phyloP scores from a whole-genome alignment of 2,113 vertebrate genomes.

The Myrmophylax atrothorax region DNA sequence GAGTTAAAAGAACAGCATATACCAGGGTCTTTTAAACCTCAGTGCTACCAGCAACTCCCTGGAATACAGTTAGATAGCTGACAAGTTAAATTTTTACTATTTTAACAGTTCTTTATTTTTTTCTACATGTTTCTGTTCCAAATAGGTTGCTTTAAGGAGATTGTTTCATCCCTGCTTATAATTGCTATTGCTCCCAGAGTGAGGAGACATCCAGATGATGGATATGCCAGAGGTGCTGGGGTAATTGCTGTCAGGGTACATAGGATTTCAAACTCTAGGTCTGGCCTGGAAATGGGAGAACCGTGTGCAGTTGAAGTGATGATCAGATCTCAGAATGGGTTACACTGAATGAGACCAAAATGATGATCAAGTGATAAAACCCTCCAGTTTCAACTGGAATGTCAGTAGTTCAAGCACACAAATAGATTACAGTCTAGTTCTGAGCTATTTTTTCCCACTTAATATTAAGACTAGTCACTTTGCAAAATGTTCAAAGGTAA shows the following conservation, averaged over 20 bases:
- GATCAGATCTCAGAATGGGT: background rate
- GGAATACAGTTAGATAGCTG: background rate
- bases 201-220: constrained; percentile 21
- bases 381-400: background rate
- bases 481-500: background rate
- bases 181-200: constrained; percentile 13
- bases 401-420: background rate
- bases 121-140: background rate
- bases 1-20: background rate
- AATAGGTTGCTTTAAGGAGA: background rate
- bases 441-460: background rate
- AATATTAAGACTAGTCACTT: background rate
- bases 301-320: background rate
- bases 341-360: background rate
- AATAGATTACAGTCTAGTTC: background rate
- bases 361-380: background rate
- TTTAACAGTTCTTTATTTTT: background rate
- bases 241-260: constrained; percentile 21
- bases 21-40: background rate
- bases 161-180: constrained; percentile 15
- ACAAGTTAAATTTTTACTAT: constrained; percentile 4
- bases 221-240: constrained; percentile 19
- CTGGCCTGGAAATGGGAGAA: background rate
- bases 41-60: background rate
- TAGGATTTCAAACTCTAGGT: background rate